Evolutionary conservation across 2,113 vertebrate species (phyloP).

Genomic region (Acanthisitta chloris): DNA sequence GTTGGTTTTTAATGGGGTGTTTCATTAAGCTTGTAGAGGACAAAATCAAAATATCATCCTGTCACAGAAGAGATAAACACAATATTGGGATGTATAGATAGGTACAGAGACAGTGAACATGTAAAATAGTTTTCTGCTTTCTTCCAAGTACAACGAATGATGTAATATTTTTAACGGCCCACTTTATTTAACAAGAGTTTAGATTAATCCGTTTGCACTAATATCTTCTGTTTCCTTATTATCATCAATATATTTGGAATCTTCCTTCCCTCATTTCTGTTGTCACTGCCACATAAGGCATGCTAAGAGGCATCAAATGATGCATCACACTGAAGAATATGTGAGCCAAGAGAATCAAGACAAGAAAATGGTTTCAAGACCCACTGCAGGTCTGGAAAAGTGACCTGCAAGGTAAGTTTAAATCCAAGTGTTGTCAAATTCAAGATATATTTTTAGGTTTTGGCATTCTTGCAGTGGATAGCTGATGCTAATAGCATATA

Average conservation of each 20-base stretch:
- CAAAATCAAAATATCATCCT: not conserved
- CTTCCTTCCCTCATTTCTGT: not conserved
- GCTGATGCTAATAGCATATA: not conserved
- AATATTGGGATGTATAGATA: not conserved
- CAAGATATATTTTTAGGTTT: not conserved
- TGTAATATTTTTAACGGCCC: not conserved
- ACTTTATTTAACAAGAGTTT: constrained; percentile 5
- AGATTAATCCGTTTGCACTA: not conserved
- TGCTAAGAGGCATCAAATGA: not conserved
- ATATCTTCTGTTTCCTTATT: not conserved
- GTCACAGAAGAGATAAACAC: not conserved
- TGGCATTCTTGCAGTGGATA: not conserved
- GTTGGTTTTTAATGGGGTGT: not conserved
- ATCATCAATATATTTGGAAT: not conserved
- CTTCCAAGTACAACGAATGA: not conserved
- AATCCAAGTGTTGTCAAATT: not conserved
- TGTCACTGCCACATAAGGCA: not conserved
- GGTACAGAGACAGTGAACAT: not conserved
- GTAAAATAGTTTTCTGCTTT: not conserved
- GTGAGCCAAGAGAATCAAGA: not conserved
- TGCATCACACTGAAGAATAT: not conserved
- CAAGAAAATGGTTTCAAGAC: not conserved
- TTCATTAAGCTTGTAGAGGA: not conserved
- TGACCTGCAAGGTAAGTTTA: not conserved
- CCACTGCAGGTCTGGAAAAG: not conserved